Conservation (phyloP, 2,113 vertebrate genomes). For the Siphamia tubifer region DNA sequence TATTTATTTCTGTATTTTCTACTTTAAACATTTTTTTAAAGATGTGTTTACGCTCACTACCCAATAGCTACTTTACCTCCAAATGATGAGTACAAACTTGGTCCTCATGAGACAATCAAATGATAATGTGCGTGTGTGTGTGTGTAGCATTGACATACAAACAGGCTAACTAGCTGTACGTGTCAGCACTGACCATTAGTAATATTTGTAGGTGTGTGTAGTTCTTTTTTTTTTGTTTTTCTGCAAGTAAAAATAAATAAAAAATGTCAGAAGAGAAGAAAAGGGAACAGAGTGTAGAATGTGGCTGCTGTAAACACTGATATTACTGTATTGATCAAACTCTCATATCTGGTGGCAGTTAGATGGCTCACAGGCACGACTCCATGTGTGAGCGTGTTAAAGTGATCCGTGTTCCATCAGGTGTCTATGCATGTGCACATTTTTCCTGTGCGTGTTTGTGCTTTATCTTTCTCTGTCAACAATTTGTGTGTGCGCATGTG, state of each 20-base stretch:
- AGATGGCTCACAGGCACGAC: constrained; percentile 33
- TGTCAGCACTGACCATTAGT: too few species aligned
- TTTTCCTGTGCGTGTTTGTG: not conserved
- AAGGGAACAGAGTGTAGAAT: not conserved
- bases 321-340: constrained; percentile 71
- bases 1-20: too few species aligned
- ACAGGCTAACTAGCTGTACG: not conserved
- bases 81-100: too few species aligned
- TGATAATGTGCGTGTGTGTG: too few species aligned
- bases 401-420: constrained; percentile 42
- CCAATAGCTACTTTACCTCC: too few species aligned
- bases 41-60: too few species aligned
- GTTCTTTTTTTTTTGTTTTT: not conserved
- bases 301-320: constrained; percentile 47
- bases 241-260: not conserved
- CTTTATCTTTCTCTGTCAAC: constrained; percentile 12
- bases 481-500: constrained; percentile 6
- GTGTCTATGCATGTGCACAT: constrained; percentile 24
- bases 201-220: too few species aligned
- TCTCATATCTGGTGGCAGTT: constrained; percentile 59
- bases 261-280: constrained; percentile 11
- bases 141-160: constrained; percentile 12
- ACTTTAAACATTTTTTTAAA: too few species aligned
- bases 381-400: constrained; percentile 34
- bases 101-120: too few species aligned